Percentiles rank a stretch among this genome's conserved stretches.
These are phyloP conservation scores for Watsonalla cultraria DNA, from an alignment of 2,888 invertebrate species.

Conservation along the genomic window DNA sequence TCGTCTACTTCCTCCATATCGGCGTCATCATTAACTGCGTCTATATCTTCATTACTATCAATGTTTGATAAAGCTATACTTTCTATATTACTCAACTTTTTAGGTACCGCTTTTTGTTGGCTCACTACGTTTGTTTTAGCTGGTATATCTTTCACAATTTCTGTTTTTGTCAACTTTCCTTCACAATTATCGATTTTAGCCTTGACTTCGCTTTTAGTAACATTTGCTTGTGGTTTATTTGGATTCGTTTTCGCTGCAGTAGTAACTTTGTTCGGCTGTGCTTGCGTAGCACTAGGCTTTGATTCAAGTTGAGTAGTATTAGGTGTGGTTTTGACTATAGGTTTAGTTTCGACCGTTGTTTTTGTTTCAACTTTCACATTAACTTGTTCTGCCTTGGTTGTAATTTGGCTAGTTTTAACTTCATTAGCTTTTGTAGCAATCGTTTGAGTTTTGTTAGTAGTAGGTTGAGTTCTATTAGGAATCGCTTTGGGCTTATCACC, in stretches of 20 bases:
- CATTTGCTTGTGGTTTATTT: conserved; percentile 5
- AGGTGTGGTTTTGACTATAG: not conserved
- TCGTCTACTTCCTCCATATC: conserved; percentile 51
- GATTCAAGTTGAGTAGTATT: conserved; percentile 1
- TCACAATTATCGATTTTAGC: not conserved
- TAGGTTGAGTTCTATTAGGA: not conserved
- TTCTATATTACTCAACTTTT: not conserved
- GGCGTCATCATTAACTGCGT: conserved; percentile 18
- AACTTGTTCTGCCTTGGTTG: not conserved
- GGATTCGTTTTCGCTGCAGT: conserved; percentile 1
- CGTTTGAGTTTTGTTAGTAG: not conserved
- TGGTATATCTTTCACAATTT: not conserved
- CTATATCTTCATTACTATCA: conserved; percentile 3
- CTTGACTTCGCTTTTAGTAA: conserved; percentile 2
- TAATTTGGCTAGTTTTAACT: not conserved
- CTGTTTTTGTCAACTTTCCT: not conserved
- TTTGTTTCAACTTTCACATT: not conserved
- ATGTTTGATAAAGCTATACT: not conserved
- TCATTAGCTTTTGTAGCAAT: conserved; percentile 1
- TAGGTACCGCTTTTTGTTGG: not conserved
- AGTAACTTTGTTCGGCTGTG: not conserved
- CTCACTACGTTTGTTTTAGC: conserved; percentile 1
- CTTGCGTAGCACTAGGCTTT: conserved; percentile 3
- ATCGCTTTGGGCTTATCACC: not conserved
- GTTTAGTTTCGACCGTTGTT: not conserved